Evolutionary conservation across 2,888 invertebrate species (phyloP), one percentile per base, ranked within the genome.

Genomic region (Anorthoa munda): DNA sequence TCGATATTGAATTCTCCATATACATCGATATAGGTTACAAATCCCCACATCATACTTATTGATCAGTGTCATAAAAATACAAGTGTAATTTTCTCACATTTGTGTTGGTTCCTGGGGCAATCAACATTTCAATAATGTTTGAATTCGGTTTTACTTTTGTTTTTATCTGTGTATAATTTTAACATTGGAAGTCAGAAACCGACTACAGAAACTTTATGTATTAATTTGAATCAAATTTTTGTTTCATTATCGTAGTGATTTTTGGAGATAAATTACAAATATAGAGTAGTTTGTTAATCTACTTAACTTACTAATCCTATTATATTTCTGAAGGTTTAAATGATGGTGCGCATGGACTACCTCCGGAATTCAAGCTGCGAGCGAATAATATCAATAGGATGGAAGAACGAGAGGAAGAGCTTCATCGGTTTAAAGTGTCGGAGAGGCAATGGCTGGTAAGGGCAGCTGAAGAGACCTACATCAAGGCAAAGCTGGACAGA

Each of bases 361-460:
- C 15, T 7, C 45, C 59, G 4, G 45, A 59, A n/a, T 59, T 21
- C 45, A 21, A 60, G 21, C 13, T 21, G 3, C 45, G 9, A 3
- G 9, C 7, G 15, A 59, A 59, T 21, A 39, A 31, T 18, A 1
- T n/a, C 39, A 59, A 59, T 1, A 1, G 15, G 5, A 59, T n/a
- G 1, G 59, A 59, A 21, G 59, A 59, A 59, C 39, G 59, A 45
- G 59, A 59, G 9, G 59, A 59, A 3, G 59, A 59, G 21, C 21
- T 59, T n/a, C 59, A 59, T 3, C 59, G 59, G 15, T 21, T 59
- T 15, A 59, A 59, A n/a, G 13, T 59, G 45, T n/a, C 59, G 21
- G 59, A 59, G 21, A 59, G 39, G 59, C 59, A 59, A 3, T 59
- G 59, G 59, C 59, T 59, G 15, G 59, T 59, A 21, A 59, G n/a